Evolutionary conservation across 2,113 vertebrate genomes (phyloP).

Genomic region (Takifugu bimaculatus): DNA sequence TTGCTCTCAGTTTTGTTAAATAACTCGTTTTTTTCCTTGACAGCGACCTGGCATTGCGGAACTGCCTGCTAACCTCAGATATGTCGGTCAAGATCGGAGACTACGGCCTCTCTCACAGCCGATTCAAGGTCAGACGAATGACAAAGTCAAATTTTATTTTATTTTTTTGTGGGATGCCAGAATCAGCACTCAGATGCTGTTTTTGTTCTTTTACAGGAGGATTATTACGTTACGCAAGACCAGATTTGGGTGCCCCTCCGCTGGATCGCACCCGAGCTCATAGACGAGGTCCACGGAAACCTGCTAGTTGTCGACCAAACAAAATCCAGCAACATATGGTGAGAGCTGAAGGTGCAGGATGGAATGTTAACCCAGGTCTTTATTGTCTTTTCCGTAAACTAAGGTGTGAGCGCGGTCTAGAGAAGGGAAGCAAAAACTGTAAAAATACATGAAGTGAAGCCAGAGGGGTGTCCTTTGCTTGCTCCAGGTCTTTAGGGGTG

Average conservation of each 20-base stretch:
- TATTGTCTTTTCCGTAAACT: not conserved
- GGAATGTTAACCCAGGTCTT: not conserved
- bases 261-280: conserved; percentile 97
- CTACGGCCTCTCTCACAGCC: too few species aligned
- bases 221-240: conserved; percentile 94
- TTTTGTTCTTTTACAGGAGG: conserved; percentile 77
- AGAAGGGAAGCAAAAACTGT: too few species aligned
- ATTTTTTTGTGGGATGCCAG: not conserved
- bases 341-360: conserved; percentile 46
- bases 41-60: too few species aligned
- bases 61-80: too few species aligned
- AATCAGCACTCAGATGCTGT: not conserved
- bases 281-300: conserved; percentile 96
- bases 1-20: too few species aligned
- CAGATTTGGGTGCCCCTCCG: conserved; percentile 97
- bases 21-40: too few species aligned
- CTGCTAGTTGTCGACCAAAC: conserved; percentile 93
- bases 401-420: too few species aligned
- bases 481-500: conserved; percentile 88
- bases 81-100: too few species aligned
- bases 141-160: not conserved
- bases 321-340: conserved; percentile 96
- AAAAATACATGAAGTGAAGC: too few species aligned
- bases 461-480: not conserved
- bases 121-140: conserved; percentile 84